Percentiles rank a stretch among this genome's conserved stretches.
These are phyloP conservation scores for Fukomys damarensis DNA, from an alignment of 2,113 vertebrate genomes.

Conservation along the genomic window DNA sequence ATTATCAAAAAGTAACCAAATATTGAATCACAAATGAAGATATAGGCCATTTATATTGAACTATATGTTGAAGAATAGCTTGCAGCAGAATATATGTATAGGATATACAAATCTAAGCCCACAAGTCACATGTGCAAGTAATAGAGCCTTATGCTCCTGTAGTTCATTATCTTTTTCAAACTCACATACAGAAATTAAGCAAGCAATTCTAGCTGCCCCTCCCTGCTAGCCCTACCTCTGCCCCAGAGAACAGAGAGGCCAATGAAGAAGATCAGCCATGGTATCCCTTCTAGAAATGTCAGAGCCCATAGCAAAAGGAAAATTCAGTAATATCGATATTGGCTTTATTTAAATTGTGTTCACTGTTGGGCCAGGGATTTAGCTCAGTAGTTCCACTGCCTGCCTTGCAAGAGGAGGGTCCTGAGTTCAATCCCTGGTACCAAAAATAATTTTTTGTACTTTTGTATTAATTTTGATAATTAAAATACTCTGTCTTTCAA, in stretches of 20 bases:
- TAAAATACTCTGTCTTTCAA: background rate
- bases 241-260: background rate
- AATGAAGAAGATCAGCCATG: background rate
- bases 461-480: background rate
- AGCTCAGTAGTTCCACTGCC: too few species aligned
- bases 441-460: too few species aligned
- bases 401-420: too few species aligned
- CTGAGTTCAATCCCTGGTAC: too few species aligned
- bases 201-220: background rate
- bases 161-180: background rate
- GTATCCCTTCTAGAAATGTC: background rate
- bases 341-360: background rate
- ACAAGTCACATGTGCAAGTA: background rate
- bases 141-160: background rate
- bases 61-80: background rate
- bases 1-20: background rate
- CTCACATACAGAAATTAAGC: background rate
- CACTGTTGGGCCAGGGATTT: too few species aligned
- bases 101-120: background rate
- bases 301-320: background rate
- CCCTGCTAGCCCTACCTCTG: background rate
- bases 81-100: background rate
- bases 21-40: background rate
- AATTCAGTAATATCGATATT: background rate
- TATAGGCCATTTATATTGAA: background rate